Conservation (phyloP, 2,888 invertebrate genomes). For the Mystacides longicornis region DNA sequence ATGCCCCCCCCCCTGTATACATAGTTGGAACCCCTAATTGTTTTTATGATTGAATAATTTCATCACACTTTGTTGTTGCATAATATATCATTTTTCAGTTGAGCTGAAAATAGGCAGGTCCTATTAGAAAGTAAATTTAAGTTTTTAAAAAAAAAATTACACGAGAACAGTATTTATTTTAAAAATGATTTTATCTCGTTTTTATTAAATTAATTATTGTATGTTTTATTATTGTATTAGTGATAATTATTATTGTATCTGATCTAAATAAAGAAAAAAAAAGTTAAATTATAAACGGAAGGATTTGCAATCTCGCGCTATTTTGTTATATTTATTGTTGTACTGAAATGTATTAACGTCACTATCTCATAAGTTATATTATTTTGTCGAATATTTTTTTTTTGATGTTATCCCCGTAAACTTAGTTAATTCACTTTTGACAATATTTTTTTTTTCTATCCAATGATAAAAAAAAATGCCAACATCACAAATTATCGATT, state of each 20-base stretch:
- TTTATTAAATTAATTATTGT: not conserved
- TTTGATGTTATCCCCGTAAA: no score
- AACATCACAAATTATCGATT: no score
- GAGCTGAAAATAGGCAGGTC: conserved; percentile 27
- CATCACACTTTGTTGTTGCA: no score
- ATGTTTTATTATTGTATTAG: conserved; percentile 1
- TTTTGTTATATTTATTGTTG: not conserved
- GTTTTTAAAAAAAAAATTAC: not conserved
- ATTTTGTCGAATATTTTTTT: conserved; percentile 2
- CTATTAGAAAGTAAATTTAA: conserved; percentile 12
- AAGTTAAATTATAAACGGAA: conserved; percentile 17
- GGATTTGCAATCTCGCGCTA: conserved; percentile 7
- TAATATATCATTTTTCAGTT: conserved; percentile 23
- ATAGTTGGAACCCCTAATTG: no score
- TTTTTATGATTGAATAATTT: no score
- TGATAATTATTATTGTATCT: not conserved
- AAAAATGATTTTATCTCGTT: not conserved
- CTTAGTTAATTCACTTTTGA: no score
- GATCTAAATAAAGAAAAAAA: conserved; percentile 17
- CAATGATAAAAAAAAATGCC: no score
- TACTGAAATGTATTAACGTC: not conserved
- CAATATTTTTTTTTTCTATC: no score
- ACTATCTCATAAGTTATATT: not conserved
- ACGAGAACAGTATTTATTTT: not conserved
- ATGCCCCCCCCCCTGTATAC: no score